A percentile compares a stretch with the other conserved stretches of the same genome.
phyloP scores from a whole-genome alignment of 1,140 invertebrate species.

The Melanaphis sacchari region DNA sequence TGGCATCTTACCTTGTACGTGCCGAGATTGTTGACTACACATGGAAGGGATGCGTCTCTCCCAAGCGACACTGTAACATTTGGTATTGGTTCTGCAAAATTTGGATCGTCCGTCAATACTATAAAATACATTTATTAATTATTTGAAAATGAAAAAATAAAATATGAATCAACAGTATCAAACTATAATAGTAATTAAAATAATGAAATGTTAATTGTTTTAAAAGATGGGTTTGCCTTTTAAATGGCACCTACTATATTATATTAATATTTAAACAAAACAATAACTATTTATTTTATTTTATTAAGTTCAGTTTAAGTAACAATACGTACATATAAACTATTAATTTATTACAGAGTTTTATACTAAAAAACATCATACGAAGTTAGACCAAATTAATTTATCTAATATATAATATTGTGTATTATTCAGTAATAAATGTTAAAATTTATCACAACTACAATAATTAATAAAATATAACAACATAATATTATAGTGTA shows the following conservation, averaged over 20 bases:
- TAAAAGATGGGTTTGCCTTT: not conserved
- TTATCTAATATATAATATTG: not conserved
- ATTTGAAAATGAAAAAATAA: not conserved
- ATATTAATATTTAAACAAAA: not conserved
- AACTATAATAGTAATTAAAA: not conserved
- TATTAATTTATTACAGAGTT: not conserved
- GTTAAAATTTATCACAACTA: no score
- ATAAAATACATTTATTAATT: slow-evolving; percentile 64
- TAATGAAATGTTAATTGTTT: not conserved
- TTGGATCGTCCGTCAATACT: slow-evolving; percentile 83
- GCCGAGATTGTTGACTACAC: slow-evolving; percentile 86
- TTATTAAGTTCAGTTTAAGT: no score
- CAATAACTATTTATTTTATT: not conserved
- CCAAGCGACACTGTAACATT: slow-evolving; percentile 88
- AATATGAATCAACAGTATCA: no score
- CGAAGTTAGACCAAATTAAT: not conserved
- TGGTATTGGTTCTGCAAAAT: slow-evolving; percentile 85
- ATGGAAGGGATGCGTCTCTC: slow-evolving; percentile 84
- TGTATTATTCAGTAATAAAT: not conserved
- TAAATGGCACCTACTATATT: not conserved
- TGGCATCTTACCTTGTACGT: slow-evolving; percentile 78
- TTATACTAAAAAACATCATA: not conserved
- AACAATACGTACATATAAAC: no score
- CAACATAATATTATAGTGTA: no score
- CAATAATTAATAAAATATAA: no score